Evolutionary conservation across 2,888 invertebrate genomes (phyloP), one percentile per base, ranked within the genome.

Genomic region (Oegoconia quadripuncta): DNA sequence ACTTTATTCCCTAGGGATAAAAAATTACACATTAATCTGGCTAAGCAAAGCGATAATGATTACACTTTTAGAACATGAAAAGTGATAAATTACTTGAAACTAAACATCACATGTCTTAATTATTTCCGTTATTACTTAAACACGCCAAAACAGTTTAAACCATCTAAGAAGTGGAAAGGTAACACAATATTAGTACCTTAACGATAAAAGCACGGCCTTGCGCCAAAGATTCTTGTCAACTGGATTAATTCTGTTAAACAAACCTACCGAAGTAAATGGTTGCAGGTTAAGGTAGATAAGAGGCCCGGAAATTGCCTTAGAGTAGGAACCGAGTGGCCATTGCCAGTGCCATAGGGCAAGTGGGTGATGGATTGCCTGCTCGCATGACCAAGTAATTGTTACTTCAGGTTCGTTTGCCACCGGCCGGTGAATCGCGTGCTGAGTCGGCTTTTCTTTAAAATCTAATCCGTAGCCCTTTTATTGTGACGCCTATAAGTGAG

Each of bases 371-470:
- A 87, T 87, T 62, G 77, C 62, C 48, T 47, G 56, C 74, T 87
- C 71, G 86, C 86, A 86, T 87, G 86, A 80, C 84, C 78, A 66
- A 56, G 74, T 84, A 83, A 84, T 86, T 86, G 83, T 86, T 83
- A 82, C 78, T 71, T 74, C 68, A 68, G 74, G 67, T 70, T 67
- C 64, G 68, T 69, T 68, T 59, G 64, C 65, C 66, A 55, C 63
- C 60, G 61, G 34, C 38, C 56, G 39, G 81, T 63, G 83, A 83
- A 6, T 16, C 25, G 31, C 31, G 29, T 29, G 30, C 18, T n/a
- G 14, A 4, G 12, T 13, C n/a, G 52, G 60, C 64, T 60, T 72
- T 69, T 68, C 65, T 68, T 74, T 72, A 65, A 67, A 61, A 69
- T 62, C 71, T 73, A 77, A 73, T 72, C 64, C 53, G 46, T 34